These are phyloP conservation scores for Cheumatopsyche charites DNA, from an alignment of 1,140 invertebrate species.

Conservation along the genomic window DNA sequence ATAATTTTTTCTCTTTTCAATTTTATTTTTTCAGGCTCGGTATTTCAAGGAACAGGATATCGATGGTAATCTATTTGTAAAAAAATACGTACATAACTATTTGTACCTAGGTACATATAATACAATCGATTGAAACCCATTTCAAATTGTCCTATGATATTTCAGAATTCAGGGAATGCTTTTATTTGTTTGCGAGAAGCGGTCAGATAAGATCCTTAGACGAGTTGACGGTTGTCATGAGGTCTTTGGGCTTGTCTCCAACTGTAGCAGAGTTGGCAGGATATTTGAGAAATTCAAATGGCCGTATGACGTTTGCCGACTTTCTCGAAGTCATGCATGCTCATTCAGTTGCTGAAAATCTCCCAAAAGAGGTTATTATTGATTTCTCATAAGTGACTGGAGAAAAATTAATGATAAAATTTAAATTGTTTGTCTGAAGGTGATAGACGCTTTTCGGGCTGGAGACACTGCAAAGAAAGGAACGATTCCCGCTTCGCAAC, in stretches of 20 bases:
- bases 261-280: conserved; percentile 88
- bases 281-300: conserved; percentile 84
- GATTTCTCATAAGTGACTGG: background rate
- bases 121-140: background rate
- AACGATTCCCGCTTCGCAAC: conserved; percentile 78
- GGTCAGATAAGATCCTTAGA: conserved; percentile 87
- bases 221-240: conserved; percentile 92
- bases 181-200: conserved; percentile 88
- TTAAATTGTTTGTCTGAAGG: conserved; percentile 47
- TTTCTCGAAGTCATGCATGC: conserved; percentile 95
- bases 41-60: conserved; percentile 86
- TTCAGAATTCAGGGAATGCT: conserved; percentile 93
- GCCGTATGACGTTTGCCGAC: conserved; percentile 94
- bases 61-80: conserved; percentile 68
- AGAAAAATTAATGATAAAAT: background rate
- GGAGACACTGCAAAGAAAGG: conserved; percentile 78
- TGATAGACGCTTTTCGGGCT: conserved; percentile 86
- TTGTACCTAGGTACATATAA: background rate
- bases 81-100: conserved; percentile 2
- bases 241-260: conserved; percentile 90
- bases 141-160: conserved; percentile 44
- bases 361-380: conserved; percentile 79
- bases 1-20: background rate
- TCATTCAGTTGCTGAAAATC: conserved; percentile 84
- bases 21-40: conserved; percentile 67